phyloP scores from a whole-genome alignment of 2,113 vertebrate genomes.

The Pungitius pungitius region DNA sequence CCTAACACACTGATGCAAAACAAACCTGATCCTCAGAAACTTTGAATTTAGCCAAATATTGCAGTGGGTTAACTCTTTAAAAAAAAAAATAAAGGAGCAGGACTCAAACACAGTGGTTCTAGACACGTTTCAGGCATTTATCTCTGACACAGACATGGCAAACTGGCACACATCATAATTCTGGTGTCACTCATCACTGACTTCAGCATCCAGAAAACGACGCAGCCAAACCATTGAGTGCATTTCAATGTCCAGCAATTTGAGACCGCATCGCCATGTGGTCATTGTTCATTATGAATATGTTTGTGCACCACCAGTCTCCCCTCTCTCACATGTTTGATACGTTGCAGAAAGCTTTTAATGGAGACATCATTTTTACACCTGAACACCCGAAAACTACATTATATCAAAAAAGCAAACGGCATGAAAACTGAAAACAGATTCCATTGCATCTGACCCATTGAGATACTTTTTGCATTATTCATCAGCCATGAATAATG shows the following conservation, averaged over 20 bases:
- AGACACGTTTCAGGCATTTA: not conserved
- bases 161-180: constrained; percentile 46
- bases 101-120: not conserved
- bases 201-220: constrained; percentile 64
- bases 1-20: constrained; percentile 19
- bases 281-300: constrained; percentile 51
- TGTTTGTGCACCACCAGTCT: constrained; percentile 37
- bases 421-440: constrained; percentile 17
- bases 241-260: constrained; percentile 62
- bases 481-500: constrained; percentile 56
- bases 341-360: constrained; percentile 48
- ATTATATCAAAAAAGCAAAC: constrained; percentile 22
- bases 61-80: not conserved
- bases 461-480: constrained; percentile 50
- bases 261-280: constrained; percentile 47
- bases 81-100: constrained; percentile 1
- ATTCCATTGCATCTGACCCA: constrained; percentile 21
- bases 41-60: not conserved
- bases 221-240: constrained; percentile 53
- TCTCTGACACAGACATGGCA: not conserved
- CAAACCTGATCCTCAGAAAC: not conserved
- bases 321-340: constrained; percentile 40
- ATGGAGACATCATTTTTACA: too few relatives aligned
- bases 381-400: too few relatives aligned
- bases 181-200: constrained; percentile 54